Evolutionary conservation across 2,113 vertebrate species (phyloP).

Genomic region (Xerus inauris): DNA sequence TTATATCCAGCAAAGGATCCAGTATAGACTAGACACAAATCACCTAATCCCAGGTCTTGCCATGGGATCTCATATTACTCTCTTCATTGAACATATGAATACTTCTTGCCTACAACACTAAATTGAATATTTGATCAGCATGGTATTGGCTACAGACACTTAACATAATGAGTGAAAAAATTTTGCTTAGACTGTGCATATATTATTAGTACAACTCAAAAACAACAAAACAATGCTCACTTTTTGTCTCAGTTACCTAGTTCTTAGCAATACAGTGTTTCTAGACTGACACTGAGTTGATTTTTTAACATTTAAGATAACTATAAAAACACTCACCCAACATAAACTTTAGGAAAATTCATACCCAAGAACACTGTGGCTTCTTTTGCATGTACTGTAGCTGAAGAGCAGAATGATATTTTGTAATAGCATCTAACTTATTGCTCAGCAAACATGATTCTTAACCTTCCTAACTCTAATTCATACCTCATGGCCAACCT

Average conservation of each 20-base stretch:
- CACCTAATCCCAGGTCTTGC: neutral
- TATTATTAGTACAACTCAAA: neutral
- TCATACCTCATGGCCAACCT: neutral
- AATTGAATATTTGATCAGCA: neutral
- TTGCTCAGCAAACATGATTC: neutral
- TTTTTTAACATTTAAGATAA: neutral
- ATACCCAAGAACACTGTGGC: neutral
- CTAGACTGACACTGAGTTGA: neutral
- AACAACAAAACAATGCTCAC: neutral
- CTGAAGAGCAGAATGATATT: neutral
- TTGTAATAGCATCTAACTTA: neutral
- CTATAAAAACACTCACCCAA: neutral
- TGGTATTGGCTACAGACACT: no score
- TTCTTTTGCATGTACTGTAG: neutral
- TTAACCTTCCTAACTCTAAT: neutral
- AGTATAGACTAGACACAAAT: neutral
- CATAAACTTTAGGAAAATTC: neutral
- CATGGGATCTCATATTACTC: neutral
- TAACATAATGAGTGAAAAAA: neutral
- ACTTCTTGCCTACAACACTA: neutral
- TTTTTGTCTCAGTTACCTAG: neutral
- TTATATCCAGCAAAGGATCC: neutral
- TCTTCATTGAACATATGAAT: neutral
- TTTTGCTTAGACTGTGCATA: neutral
- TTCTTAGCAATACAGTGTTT: neutral